Evolutionary conservation across 2,888 invertebrate species (phyloP), one percentile per base, ranked within the genome.

Genomic region (Aelia acuminata): DNA sequence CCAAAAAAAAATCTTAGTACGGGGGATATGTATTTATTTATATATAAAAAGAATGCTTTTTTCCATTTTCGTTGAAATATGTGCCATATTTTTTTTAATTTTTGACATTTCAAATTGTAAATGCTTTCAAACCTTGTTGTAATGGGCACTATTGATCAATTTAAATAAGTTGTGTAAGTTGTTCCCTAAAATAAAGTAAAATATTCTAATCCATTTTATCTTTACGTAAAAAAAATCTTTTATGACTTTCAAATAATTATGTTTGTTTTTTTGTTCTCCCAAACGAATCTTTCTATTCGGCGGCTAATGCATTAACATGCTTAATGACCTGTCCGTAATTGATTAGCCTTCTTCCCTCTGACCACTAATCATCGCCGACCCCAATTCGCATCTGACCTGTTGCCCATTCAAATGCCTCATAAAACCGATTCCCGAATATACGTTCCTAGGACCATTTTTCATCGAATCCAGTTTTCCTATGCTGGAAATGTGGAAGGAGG

Each of bases 381-480:
- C 31, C 63, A 35, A 70, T 63, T 31, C 63, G 31, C 63, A 70
- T 70, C 35, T 18, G 63, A 70, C 63, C 63, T 70, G 63, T 70
- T 70, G 63, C 63, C 63, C 35, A 35, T 70, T 35, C 31, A 35
- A 70, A 31, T 31, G 18, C 53, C 63, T 10, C 15, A 5, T 63
- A 63, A 31, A 63, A 15, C 63, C 35, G 0, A 18, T 18, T 70
- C 18, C 31, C 31, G 18, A 31, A 35, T 31, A 35, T 0, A 4
- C 57, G 3, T 13, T 1, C 8, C 63, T 70, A 20, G 35, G 7
- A 10, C 63, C 63, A 70, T 31, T 70, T 35, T 70, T 70, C 35
- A 70, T 31, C 0, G 35, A 22, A 70, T 70, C 63, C 31, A 63
- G 63, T 8, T 20, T 35, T 20, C 5, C 15, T 15, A 8, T 10